Conservation (phyloP, 2,888 invertebrate species). For the Frankliniella intonsa region DNA sequence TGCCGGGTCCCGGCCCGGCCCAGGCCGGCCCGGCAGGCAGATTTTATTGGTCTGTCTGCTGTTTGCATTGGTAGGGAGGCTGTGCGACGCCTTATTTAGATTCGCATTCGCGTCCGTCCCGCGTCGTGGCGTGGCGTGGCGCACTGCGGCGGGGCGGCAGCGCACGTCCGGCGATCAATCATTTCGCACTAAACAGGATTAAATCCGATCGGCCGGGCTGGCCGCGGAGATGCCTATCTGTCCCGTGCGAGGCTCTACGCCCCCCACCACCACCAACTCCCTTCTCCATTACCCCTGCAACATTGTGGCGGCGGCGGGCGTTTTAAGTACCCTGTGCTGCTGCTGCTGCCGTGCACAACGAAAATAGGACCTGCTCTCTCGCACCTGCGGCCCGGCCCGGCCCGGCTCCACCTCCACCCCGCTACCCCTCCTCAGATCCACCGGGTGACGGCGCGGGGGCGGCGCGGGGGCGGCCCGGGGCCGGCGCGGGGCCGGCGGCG, state of each 20-base stretch:
- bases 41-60: too few relatives aligned
- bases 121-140: too few relatives aligned
- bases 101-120: background rate
- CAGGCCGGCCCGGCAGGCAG: background rate
- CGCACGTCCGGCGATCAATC: constrained; percentile 17
- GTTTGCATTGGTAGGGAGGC: background rate
- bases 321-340: too few relatives aligned
- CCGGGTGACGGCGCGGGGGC: too few relatives aligned
- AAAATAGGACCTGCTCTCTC: background rate
- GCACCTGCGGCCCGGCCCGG: background rate
- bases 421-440: too few relatives aligned
- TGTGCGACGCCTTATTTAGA: background rate
- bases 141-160: background rate
- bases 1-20: background rate
- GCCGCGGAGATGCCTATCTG: background rate
- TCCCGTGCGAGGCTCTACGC: background rate
- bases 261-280: too few relatives aligned
- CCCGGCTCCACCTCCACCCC: too few relatives aligned
- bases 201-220: constrained; percentile 1
- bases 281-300: too few relatives aligned
- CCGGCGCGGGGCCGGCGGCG: background rate
- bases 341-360: too few relatives aligned
- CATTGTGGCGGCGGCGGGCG: too few relatives aligned
- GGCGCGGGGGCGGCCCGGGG: too few relatives aligned
- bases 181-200: constrained; percentile 9